Evolutionary conservation across 2,888 invertebrate species (phyloP), one percentile per base, ranked within the genome.

Genomic region (Notodonta dromedarius): DNA sequence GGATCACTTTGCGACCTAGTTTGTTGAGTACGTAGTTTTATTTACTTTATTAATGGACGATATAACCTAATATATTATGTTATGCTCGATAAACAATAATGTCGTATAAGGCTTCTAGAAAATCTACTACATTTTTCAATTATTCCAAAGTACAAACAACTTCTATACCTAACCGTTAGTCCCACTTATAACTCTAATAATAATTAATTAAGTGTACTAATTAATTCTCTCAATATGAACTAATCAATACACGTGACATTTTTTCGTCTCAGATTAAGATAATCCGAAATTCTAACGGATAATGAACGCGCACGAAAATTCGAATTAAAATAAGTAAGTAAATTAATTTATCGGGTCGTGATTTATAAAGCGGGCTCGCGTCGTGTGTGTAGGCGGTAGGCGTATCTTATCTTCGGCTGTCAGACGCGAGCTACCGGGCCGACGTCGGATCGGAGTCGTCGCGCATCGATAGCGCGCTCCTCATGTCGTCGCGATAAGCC

Each of bases 331-430:
- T 68, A 70, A 59, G 65, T 68, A 70, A 59, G 65, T 67, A 57
- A 62, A 55, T 71, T 71, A 60, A 66, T 69, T 63, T 66, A 66
- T 63, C 62, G 60, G 14, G 57, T 61, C 58, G 60, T 68, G 72
- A 74, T 74, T 69, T 75, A 74, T 73, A 74, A 44, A 61, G 62
- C 56, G 65, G 66, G 64, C 56, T 58, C 66, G 71, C 68, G 69
- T 73, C 59, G 61, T 69, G 67, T 69, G 67, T 77, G 74, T 74
- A 80, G 79, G 35, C 35, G 35, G 35, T 35, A 67, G 80, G 83
- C 66, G 82, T 79, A 78, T 83, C 83, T 88, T 88, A 88, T 88
- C 88, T 84, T 35, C 24, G 60, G 62, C 83, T 86, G 88, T 87
- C 88, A 86, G 76, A 70, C 66, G 58, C 70, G 70, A 72, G 83